Evolutionary conservation across 1,140 invertebrate genomes (phyloP), one percentile per base, ranked within the genome.

Genomic region (Araneus ventricosus): DNA sequence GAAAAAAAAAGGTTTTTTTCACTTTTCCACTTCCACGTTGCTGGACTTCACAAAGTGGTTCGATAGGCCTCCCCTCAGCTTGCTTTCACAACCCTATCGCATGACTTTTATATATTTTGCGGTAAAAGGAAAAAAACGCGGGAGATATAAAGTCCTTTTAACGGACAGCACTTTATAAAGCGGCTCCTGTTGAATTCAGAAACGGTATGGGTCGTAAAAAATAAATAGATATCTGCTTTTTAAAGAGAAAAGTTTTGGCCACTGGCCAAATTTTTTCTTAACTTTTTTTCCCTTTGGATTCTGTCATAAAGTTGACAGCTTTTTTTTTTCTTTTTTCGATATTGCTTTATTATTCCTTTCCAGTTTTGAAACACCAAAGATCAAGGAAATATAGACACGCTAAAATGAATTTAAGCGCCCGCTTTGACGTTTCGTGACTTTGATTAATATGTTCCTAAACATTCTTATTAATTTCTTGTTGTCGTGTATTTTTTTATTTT

Each of bases 141-240:
- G 39, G 27, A 52, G 88, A 90, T 75, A 90, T 90, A 90, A 90
- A 90, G 88, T 90, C 67, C 80, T 52, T 90, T 90, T 90, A 90
- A 90, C 61, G 61, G 67, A 90, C 67, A 82, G 88, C 67, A 57
- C 88, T 90, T 90, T 70, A 90, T 90, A 80, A 90, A 90, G 75
- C 34, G 22, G 20, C 88, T 37, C n/a, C 75, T 80, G 88, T 52
- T 90, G 88, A 79, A 90, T 90, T 90, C 75, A 10, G 88, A 90
- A 90, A 80, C 39, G 88, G n/a, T 37, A 80, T 27, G 70, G 45
- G 70, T 90, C 88, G 39, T 90, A 90, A 90, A 90, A 90, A 90
- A 90, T 90, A 80, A 80, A 90, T 90, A 90, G 39, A 90, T 90
- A 90, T 80, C 67, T 80, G 34, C 70, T 57, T 90, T 90, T 90